These are phyloP conservation scores for Octopus bimaculoides DNA, from an alignment of 1,140 invertebrate species.

Conservation along the genomic window DNA sequence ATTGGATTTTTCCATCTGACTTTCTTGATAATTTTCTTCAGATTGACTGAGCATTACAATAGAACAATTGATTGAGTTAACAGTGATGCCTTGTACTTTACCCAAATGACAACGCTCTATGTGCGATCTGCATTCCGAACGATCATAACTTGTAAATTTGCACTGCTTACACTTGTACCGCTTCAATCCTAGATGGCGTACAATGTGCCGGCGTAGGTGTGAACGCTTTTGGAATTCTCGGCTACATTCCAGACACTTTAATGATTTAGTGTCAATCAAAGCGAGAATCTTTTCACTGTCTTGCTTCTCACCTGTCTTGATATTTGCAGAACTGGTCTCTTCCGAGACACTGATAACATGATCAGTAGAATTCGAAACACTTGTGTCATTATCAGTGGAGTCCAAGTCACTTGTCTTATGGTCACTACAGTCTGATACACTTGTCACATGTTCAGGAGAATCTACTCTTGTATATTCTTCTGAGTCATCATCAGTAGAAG, in stretches of 20 bases:
- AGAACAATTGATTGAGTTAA: slow-evolving; percentile 22
- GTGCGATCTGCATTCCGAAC: slow-evolving; percentile 52
- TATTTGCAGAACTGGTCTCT: no score
- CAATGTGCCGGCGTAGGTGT: slow-evolving; percentile 54
- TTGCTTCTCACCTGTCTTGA: background rate
- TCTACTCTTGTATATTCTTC: no score
- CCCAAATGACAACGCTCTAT: slow-evolving; percentile 41
- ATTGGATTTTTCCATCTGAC: no score
- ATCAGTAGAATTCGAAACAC: no score
- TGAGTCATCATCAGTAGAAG: no score
- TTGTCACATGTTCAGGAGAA: no score
- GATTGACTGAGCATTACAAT: slow-evolving; percentile 18
- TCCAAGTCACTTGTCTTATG: no score
- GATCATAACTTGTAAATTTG: slow-evolving; percentile 51
- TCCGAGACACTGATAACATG: no score
- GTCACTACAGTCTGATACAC: no score
- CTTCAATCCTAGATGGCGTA: slow-evolving; percentile 56
- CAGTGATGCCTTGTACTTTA: slow-evolving; percentile 20
- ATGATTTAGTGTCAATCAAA: background rate
- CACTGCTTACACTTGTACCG: slow-evolving; percentile 56
- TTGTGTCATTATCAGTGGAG: no score
- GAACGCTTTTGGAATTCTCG: slow-evolving; percentile 46
- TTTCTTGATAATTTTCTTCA: no score
- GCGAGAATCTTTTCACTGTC: slow-evolving; percentile 1
- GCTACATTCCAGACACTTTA: slow-evolving; percentile 52